A percentile compares a stretch with the other conserved stretches of the same genome.
phyloP scores from a whole-genome alignment of 2,113 vertebrate species.

The Procavia capensis region DNA sequence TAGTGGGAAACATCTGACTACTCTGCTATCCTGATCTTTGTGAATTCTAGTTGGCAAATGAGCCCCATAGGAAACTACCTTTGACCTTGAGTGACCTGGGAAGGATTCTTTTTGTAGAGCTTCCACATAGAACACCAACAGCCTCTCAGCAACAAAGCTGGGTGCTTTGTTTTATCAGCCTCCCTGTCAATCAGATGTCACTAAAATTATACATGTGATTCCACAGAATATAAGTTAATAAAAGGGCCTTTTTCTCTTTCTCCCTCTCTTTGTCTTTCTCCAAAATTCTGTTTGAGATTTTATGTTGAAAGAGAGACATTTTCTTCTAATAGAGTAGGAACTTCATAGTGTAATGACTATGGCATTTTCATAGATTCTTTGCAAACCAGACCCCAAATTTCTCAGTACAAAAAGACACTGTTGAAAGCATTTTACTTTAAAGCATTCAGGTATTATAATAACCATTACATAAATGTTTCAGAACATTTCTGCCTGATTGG shows the following conservation, averaged over 20 bases:
- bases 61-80: not conserved
- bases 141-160: accelerated
- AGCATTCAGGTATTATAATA: slow-evolving; percentile 78
- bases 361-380: slow-evolving; percentile 16
- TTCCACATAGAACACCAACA: not conserved
- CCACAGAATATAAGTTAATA: not conserved
- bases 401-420: slow-evolving; percentile 61
- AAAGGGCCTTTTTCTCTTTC: not conserved
- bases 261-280: not conserved
- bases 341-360: not conserved
- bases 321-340: slow-evolving; percentile 35
- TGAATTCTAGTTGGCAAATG: not conserved
- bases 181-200: not conserved
- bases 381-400: slow-evolving; percentile 52
- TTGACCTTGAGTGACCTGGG: not conserved
- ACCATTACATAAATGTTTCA: slow-evolving; percentile 77
- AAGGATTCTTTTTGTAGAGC: not conserved
- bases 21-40: no score
- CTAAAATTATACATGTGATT: not conserved
- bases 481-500: slow-evolving; percentile 85
- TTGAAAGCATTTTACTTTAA: slow-evolving; percentile 72
- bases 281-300: slow-evolving; percentile 19
- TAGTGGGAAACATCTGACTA: no score
- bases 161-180: not conserved
- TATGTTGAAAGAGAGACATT: not conserved